Conservation (phyloP, 2,888 invertebrate species). For the Pseudoips prasinana region DNA sequence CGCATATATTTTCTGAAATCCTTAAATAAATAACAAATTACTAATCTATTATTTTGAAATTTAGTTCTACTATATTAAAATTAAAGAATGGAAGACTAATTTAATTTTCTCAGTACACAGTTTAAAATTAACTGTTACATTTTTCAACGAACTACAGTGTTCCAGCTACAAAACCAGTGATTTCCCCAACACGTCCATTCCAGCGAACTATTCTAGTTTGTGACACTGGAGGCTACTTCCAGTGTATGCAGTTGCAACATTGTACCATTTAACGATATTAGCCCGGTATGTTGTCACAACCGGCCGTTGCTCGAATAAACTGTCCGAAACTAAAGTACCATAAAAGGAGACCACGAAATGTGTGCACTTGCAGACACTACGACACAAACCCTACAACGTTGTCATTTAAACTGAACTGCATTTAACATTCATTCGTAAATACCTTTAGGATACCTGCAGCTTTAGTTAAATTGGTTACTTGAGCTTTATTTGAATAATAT, state of each 20-base stretch:
- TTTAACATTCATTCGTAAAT: slow-evolving; percentile 29
- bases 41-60: too few species aligned
- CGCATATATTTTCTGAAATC: too few species aligned
- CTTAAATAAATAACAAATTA: too few species aligned
- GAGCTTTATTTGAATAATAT: too few species aligned
- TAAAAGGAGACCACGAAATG: slow-evolving; percentile 57
- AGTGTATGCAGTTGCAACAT: slow-evolving; percentile 47
- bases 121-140: slow-evolving; percentile 2
- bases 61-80: too few species aligned
- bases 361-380: slow-evolving; percentile 23
- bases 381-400: slow-evolving; percentile 24
- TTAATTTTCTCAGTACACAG: background rate
- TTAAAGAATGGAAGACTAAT: too few species aligned
- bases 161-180: too few species aligned
- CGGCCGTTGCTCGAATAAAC: slow-evolving; percentile 43
- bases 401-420: slow-evolving; percentile 35
- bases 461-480: too few species aligned
- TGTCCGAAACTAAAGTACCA: slow-evolving; percentile 50
- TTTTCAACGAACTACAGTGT: too few species aligned
- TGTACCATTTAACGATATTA: slow-evolving; percentile 65
- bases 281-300: slow-evolving; percentile 48
- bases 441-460: too few species aligned
- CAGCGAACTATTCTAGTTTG: slow-evolving; percentile 24
- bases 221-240: slow-evolving; percentile 32
- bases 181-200: too few species aligned